Evolutionary conservation across 2,113 vertebrate genomes (phyloP).

Genomic region (Erinaceus europaeus): DNA sequence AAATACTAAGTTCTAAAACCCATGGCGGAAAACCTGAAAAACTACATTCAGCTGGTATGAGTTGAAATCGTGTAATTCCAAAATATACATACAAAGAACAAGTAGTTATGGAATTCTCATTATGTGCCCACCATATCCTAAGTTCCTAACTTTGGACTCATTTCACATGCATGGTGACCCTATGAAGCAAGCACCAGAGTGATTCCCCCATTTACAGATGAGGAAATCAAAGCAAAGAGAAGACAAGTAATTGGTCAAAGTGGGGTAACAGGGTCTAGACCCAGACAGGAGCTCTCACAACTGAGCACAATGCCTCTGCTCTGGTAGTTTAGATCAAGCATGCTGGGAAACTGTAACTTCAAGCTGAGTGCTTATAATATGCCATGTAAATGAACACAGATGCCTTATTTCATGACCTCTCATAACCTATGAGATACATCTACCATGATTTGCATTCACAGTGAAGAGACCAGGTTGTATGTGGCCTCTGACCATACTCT

Average conservation of each 20-base stretch:
- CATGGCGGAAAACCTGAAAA: background rate
- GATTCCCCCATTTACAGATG: background rate
- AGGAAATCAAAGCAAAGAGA: background rate
- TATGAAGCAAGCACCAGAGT: background rate
- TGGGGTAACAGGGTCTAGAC: background rate
- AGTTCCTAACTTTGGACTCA: background rate
- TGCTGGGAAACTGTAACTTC: background rate
- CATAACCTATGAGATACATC: background rate
- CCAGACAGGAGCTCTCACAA: too few species aligned
- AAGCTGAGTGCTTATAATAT: background rate
- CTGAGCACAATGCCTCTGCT: background rate
- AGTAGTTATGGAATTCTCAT: background rate
- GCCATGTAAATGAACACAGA: background rate
- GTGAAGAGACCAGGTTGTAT: background rate
- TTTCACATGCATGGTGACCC: background rate
- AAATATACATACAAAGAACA: background rate
- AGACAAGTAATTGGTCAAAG: background rate
- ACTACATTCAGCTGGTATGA: background rate
- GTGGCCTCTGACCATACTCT: background rate
- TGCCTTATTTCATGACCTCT: background rate
- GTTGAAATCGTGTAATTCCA: background rate
- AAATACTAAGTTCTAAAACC: constrained; percentile 19
- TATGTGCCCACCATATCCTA: background rate
- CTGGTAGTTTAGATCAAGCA: background rate
- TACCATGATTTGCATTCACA: background rate